These are phyloP conservation scores for Vulpes vulpes DNA, from an alignment of 2,113 vertebrate genomes.

Conservation along the genomic window DNA sequence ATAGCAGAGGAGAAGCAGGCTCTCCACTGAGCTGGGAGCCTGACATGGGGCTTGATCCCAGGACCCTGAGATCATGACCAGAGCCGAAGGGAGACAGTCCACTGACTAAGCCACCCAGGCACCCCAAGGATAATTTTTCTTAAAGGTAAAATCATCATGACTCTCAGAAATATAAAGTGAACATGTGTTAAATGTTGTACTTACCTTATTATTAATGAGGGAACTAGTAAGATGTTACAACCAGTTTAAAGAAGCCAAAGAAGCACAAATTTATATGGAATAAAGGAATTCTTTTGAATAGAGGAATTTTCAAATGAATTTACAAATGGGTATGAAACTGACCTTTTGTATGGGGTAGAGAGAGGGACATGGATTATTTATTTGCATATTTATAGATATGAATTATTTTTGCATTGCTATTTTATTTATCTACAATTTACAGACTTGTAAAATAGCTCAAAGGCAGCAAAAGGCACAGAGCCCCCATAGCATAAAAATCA, in stretches of 20 bases:
- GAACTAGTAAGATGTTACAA: not conserved
- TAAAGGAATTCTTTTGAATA: not conserved
- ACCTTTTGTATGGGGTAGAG: not conserved
- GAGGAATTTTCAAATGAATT: constrained; percentile 5
- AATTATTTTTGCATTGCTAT: not conserved
- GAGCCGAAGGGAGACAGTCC: too few species aligned
- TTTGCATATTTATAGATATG: not conserved
- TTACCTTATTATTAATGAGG: not conserved
- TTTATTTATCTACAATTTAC: constrained; percentile 4
- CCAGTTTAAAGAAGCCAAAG: not conserved
- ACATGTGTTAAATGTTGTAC: not conserved
- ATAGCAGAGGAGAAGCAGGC: too few species aligned
- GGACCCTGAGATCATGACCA: too few species aligned
- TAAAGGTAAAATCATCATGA: constrained; percentile 18
- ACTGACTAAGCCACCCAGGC: too few species aligned
- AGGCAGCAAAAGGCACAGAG: not conserved
- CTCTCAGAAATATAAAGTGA: not conserved
- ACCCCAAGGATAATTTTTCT: not conserved
- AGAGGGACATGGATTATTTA: not conserved
- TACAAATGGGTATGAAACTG: not conserved
- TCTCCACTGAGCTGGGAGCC: too few species aligned
- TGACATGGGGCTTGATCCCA: too few species aligned
- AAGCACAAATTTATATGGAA: not conserved
- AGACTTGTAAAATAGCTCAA: not conserved
- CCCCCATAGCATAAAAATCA: not conserved